phyloP scores from a whole-genome alignment of 2,888 invertebrate species.

The Lepidocyrtinus sp. region DNA sequence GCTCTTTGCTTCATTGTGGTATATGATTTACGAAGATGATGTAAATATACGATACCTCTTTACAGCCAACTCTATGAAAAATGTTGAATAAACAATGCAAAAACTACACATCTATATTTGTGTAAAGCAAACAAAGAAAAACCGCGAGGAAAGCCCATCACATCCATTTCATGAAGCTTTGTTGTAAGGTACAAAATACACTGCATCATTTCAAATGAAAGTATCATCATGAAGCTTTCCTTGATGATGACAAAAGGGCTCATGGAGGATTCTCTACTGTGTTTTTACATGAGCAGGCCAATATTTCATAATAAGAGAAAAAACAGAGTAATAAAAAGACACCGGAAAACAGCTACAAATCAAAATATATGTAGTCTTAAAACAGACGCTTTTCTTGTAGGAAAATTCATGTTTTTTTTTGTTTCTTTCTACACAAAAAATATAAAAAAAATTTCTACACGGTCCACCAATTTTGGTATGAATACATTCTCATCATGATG shows the following conservation, averaged over 20 bases:
- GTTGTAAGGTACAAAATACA: not conserved
- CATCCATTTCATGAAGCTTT: not conserved
- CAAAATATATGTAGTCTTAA: not conserved
- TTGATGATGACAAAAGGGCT: constrained; percentile 13
- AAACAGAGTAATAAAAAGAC: constrained; percentile 9
- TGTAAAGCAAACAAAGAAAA: too few species aligned
- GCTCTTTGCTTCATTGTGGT: too few species aligned
- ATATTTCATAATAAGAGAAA: constrained; percentile 8
- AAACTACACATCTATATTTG: too few species aligned
- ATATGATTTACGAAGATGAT: too few species aligned
- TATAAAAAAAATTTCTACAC: not conserved
- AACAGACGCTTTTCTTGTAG: not conserved
- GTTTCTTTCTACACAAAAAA: too few species aligned
- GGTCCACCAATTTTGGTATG: not conserved
- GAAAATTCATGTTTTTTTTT: not conserved
- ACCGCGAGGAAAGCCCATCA: too few species aligned
- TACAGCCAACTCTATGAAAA: too few species aligned
- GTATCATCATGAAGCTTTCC: constrained; percentile 7
- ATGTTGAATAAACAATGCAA: too few species aligned
- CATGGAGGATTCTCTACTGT: not conserved
- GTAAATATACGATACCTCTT: too few species aligned
- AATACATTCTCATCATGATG: too few species aligned
- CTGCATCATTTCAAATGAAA: not conserved
- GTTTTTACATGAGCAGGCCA: constrained; percentile 6
- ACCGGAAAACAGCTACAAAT: constrained; percentile 6